Percentiles rank a stretch among this genome's conserved stretches.
Evolutionary conservation across 2,888 invertebrate genomes (phyloP).

Genomic region (Amblyjoppa proteus): DNA sequence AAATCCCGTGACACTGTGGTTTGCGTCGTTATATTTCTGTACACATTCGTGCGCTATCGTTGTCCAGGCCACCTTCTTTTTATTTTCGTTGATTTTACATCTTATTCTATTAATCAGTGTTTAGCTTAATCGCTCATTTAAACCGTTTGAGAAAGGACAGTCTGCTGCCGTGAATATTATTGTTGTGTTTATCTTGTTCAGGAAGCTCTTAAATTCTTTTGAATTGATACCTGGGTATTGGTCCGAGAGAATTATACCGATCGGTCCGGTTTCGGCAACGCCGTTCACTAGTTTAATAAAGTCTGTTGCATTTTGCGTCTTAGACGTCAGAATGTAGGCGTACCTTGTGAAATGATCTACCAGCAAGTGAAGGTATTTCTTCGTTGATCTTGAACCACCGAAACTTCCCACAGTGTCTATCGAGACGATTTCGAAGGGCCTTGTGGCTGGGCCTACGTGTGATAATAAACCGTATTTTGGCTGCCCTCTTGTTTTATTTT

Average conservation of each 20-base stretch:
- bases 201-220: slow-evolving; percentile 69
- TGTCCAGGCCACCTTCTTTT: slow-evolving; percentile 72
- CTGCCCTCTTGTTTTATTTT: slow-evolving; percentile 75
- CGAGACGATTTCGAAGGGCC: slow-evolving; percentile 75
- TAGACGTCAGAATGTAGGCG: slow-evolving; percentile 72
- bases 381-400: slow-evolving; percentile 73
- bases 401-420: slow-evolving; percentile 77
- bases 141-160: slow-evolving; percentile 52
- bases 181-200: slow-evolving; percentile 63
- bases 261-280: slow-evolving; percentile 42
- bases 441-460: slow-evolving; percentile 73
- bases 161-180: slow-evolving; percentile 73
- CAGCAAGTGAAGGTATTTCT: slow-evolving; percentile 75
- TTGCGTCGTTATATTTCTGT: slow-evolving; percentile 72
- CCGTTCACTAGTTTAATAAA: slow-evolving; percentile 71
- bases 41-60: slow-evolving; percentile 73
- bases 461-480: slow-evolving; percentile 70
- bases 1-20: slow-evolving; percentile 71
- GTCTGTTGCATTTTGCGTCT: slow-evolving; percentile 70
- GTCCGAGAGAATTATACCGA: slow-evolving; percentile 68
- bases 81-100: slow-evolving; percentile 72
- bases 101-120: slow-evolving; percentile 74
- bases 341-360: slow-evolving; percentile 73
- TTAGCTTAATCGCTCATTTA: slow-evolving; percentile 70
- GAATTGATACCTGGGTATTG: slow-evolving; percentile 74